Base-by-base conservation (phyloP, 2,888 invertebrate species). In the Philopedon plagiatum region DNA sequence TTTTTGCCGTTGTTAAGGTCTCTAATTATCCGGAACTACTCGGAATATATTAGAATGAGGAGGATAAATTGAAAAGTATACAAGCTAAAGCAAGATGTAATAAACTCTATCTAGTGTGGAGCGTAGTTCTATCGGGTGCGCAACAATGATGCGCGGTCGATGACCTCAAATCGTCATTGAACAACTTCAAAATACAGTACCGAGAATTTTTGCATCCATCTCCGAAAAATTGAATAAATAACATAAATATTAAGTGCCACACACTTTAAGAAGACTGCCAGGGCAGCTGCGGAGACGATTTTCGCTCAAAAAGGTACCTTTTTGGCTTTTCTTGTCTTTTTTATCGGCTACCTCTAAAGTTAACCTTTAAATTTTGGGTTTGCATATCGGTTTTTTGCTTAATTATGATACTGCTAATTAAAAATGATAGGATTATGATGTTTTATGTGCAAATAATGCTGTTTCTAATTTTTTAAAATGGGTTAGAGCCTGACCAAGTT, bases 151-250 rank as follows among this genome's bases (percentile, higher is more conserved):
- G 74, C 74, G 74, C 58, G 66, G 57, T 63, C 58, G 74, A 67
- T 71, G 74, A 74, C 74, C 70, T 74, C 32, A 70, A 74, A 21
- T 70, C 46, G 74, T 66, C 74, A 74, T 74, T 74, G 74, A 71
- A 63, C 11, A 34, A 64, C 56, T 66, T 69, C 49, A 73, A 73
- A 69, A 73, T 39, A 71, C 34, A 19, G 11, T 7, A n/a, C 26
- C 26, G 23, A 46, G 46, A n/a, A 19, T 61, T 61, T 61, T 61
- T 61, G 39, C n/a, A 32, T 54, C 32, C 29, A 51, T 46, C 62
- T 63, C 37, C 39, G 19, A 71, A 60, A 54, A 70, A 51, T 32
- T 64, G 54, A 71, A 71, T 60, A 65, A 71, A 44, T 54, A 41
- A 32, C 21, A 11, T 21, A 9, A 39, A 37, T 26, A 56, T 58